Percentiles rank a stretch among this genome's conserved stretches.
Conservation (phyloP, 2,113 vertebrate genomes). For the Dromaius novaehollandiae region DNA sequence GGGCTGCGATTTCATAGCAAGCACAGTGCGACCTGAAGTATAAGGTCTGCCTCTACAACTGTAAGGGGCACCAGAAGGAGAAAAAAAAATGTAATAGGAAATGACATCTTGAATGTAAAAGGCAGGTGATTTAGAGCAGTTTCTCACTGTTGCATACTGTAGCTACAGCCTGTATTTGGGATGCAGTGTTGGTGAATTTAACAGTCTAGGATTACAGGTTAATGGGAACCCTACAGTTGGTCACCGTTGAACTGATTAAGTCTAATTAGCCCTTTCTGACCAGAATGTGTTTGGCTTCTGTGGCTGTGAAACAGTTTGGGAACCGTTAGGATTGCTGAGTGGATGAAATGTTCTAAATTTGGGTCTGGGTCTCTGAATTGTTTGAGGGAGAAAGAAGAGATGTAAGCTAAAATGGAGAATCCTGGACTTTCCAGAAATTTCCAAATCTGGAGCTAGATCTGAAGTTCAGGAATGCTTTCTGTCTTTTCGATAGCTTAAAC, state of each 20-base stretch:
- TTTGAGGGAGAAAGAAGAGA: not conserved
- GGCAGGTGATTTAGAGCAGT: not conserved
- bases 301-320: not conserved
- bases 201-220: not conserved
- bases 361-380: not conserved
- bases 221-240: not conserved
- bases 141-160: not conserved
- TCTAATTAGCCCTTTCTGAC: not conserved
- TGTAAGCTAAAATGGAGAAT: not conserved
- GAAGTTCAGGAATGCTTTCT: not conserved
- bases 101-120: not conserved
- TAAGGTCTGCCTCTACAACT: not conserved
- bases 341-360: not conserved
- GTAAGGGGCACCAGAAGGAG: not conserved
- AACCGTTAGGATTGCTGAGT: not conserved
- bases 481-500: not conserved
- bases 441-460: not conserved
- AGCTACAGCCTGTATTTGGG: not conserved
- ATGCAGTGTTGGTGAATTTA: not conserved
- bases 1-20: slow-evolving; percentile 50
- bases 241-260: not conserved
- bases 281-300: not conserved
- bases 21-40: not conserved
- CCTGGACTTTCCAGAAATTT: not conserved
- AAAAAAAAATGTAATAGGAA: not conserved